phyloP scores from a whole-genome alignment of 2,797 vertebrate genomes.

The Ctenochaetus hawaiiensis region DNA sequence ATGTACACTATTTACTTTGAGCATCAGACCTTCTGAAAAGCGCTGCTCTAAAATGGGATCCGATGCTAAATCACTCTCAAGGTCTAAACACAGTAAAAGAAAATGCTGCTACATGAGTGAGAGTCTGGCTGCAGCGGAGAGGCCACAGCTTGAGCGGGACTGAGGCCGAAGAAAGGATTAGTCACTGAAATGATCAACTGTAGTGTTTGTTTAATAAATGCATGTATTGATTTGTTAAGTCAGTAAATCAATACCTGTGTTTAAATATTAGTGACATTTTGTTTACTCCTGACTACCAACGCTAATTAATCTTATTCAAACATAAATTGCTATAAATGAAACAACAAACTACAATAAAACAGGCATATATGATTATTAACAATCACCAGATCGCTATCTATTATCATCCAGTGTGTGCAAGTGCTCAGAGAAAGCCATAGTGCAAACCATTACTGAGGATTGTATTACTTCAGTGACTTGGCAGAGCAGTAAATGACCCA shows the following conservation, averaged over 20 bases:
- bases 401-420: not conserved
- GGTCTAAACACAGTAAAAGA: not conserved
- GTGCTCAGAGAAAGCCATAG: not conserved
- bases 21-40: conserved; percentile 17
- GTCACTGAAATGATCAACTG: not conserved
- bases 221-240: conserved; percentile 3
- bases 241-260: conserved; percentile 22
- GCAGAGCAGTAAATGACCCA: conserved; percentile 29
- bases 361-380: conserved; percentile 1
- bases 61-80: conserved; percentile 23
- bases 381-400: not conserved
- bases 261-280: conserved; percentile 26
- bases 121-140: not conserved
- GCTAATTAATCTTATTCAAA: too few species aligned
- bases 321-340: too few species aligned
- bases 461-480: conserved; percentile 5
- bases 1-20: conserved; percentile 27
- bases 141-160: conserved; percentile 2
- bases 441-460: conserved; percentile 16
- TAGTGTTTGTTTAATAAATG: conserved; percentile 22
- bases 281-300: conserved; percentile 11
- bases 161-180: conserved; percentile 3
- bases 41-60: not conserved
- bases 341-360: conserved; percentile 4
- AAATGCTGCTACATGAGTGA: conserved; percentile 8